Conservation (phyloP, 2,797 vertebrate species). For the Syncerus caffer region DNA sequence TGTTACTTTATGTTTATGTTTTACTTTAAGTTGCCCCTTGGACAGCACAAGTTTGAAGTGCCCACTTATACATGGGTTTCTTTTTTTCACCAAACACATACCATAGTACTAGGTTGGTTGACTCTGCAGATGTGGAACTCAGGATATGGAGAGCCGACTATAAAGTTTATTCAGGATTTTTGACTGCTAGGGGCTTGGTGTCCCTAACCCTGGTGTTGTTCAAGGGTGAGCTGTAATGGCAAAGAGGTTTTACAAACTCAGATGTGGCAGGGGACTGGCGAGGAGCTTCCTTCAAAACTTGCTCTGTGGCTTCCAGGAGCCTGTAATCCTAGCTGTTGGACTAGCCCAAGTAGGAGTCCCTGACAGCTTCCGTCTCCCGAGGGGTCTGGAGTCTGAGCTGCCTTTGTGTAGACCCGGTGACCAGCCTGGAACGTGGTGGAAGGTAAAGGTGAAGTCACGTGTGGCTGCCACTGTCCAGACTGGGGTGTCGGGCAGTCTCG, state of each 20-base stretch:
- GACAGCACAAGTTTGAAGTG: background rate
- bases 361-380: constrained; percentile 30
- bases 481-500: constrained; percentile 45
- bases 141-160: background rate
- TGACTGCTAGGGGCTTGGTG: background rate
- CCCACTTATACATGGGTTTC: background rate
- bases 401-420: background rate
- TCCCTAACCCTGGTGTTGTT: background rate
- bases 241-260: background rate
- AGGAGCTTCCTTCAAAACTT: background rate
- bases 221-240: background rate
- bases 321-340: background rate
- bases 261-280: background rate
- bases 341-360: constrained; percentile 39
- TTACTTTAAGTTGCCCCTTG: background rate
- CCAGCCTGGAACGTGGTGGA: constrained; percentile 33
- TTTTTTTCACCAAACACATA: no score
- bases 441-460: background rate
- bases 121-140: background rate
- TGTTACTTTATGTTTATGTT: background rate
- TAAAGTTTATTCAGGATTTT: background rate
- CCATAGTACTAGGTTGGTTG: background rate
- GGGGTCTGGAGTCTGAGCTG: constrained; percentile 47
- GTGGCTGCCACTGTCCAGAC: constrained; percentile 28
- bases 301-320: constrained; percentile 5